phyloP scores from a whole-genome alignment of 2,797 vertebrate genomes.

The Mus caroli region DNA sequence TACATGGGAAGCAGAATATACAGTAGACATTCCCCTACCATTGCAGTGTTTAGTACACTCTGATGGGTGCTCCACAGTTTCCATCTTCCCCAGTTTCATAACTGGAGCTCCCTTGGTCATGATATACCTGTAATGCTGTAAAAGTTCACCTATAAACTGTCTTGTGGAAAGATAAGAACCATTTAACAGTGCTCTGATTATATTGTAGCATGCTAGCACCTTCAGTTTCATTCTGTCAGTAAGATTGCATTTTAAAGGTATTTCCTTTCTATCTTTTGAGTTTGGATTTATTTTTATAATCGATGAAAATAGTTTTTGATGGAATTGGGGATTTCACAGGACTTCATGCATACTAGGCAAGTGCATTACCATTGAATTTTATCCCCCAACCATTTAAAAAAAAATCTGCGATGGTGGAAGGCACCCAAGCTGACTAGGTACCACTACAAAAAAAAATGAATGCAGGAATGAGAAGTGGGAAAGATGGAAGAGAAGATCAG shows the following conservation, averaged over 20 bases:
- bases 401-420: not conserved
- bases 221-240: not conserved
- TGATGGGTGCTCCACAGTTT: not conserved
- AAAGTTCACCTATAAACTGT: not conserved
- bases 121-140: not conserved
- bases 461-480: not conserved
- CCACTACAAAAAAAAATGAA: not conserved
- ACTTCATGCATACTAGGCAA: not conserved
- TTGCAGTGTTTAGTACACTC: rapidly evolving
- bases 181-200: not conserved
- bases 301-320: not conserved
- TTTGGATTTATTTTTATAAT: too few species aligned
- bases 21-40: not conserved
- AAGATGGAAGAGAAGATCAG: not conserved
- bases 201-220: not conserved
- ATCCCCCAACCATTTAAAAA: not conserved
- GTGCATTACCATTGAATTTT: not conserved
- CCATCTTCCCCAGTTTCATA: not conserved
- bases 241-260: not conserved
- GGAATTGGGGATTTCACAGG: not conserved
- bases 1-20: rapidly evolving
- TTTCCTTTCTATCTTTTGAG: not conserved
- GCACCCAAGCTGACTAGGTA: not conserved
- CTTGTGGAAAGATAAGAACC: not conserved
- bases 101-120: not conserved